Conservation (phyloP, 2,113 vertebrate species). For the Brachypodius melanocephalos region DNA sequence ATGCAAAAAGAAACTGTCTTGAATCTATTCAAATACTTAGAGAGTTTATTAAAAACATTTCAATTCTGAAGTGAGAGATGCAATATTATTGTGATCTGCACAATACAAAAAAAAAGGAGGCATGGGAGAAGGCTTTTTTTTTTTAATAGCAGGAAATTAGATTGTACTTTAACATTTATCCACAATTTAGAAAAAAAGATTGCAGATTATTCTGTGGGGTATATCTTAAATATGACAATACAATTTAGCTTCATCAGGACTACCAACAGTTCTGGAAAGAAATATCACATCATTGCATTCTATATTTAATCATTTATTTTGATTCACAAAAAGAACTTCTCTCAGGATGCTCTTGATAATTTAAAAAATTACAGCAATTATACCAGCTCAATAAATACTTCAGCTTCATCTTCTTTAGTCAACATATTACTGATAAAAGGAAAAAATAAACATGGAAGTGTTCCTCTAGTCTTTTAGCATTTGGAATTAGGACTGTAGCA, state of each 20-base stretch:
- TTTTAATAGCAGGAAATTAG: background rate
- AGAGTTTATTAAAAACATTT: background rate
- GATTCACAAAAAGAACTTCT: conserved; percentile 11
- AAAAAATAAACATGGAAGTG: background rate
- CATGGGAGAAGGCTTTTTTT: background rate
- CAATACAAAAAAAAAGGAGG: background rate
- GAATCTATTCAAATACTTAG: background rate
- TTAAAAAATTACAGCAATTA: conserved; percentile 45
- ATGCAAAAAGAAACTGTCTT: background rate
- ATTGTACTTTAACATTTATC: background rate
- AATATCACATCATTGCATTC: background rate
- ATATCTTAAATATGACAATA: background rate
- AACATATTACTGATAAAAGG: background rate
- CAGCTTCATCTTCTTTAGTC: conserved; percentile 20
- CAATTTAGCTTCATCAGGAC: background rate
- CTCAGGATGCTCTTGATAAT: conserved; percentile 53
- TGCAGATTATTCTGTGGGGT: background rate
- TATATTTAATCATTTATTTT: conserved; percentile 28
- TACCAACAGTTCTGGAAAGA: background rate
- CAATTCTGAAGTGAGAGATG: background rate
- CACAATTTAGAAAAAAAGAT: background rate
- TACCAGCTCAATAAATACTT: conserved; percentile 42
- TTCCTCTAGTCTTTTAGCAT: background rate
- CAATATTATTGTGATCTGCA: background rate
- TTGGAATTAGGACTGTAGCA: background rate